Base-by-base conservation (phyloP, 2,888 invertebrate species). In the Plutella xylostella region DNA sequence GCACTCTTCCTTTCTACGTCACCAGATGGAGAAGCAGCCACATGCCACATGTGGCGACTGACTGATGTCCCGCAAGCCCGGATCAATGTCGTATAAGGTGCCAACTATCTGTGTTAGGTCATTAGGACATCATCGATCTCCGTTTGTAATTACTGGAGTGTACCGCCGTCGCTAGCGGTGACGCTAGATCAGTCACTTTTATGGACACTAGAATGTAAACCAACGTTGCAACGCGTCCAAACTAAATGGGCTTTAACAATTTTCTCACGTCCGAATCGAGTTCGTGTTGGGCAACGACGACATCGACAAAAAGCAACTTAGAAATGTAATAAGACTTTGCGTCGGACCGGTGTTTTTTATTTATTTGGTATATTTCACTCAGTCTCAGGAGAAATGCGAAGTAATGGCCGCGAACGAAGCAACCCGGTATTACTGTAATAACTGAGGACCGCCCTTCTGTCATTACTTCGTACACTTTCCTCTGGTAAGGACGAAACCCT, bases 301-400 rank as follows among this genome's bases (percentile, higher is more conserved):
- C 68, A 69, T 72, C 65, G 66, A 71, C 78, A 79, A 80, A 80
- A 79, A 82, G 70, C 74, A 69, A 77, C 65, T 72, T 73, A 70
- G 71, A 73, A 80, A 78, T 77, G 74, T 80, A 79, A 80, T 80
- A 77, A n/a, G 79, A 75, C 73, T 77, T 79, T 79, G 79, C 72
- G 77, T 77, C 76, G 62, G 75, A 73, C 67, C 65, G 68, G 71
- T 72, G 73, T 72, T 75, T 78, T 79, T 74, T 75, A 69, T 73
- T 79, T 41, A 15, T 39, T 22, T 77, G 78, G 78, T 75, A 68
- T 65, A 47, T 51, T 74, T 72, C 63, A 52, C 68, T 68, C 60
- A 67, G 28, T 12, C 63, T 63, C 64, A 58, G 61, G 72, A 76
- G 72, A 75, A 73, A 73, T 75, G 72, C 75, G 68, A 68, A 69